Evolutionary conservation across 2,113 vertebrate genomes (phyloP).

Genomic region (Microtus ochrogaster): DNA sequence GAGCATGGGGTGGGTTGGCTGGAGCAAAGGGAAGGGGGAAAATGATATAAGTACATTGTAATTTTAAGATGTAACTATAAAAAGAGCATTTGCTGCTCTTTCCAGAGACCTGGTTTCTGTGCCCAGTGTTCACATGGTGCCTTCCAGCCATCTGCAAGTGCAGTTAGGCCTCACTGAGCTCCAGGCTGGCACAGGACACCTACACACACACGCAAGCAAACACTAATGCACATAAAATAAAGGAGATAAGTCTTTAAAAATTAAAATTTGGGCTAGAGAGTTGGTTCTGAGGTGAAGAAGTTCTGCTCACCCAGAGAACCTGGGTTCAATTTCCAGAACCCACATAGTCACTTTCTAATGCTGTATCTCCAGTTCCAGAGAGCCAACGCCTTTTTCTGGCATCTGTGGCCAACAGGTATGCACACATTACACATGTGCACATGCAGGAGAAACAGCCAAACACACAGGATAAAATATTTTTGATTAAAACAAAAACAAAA

Average conservation of each 20-base stretch:
- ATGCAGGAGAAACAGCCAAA: not conserved
- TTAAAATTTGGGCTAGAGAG: not conserved
- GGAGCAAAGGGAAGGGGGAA: not conserved
- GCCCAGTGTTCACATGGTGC: not conserved
- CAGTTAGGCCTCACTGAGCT: not conserved
- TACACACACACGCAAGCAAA: not conserved
- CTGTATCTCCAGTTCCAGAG: not conserved
- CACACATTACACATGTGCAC: not conserved
- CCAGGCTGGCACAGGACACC: accelerated
- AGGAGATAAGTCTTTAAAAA: not conserved
- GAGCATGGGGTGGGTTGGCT: not conserved
- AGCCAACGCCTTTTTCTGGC: too few relatives aligned
- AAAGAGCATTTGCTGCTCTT: not conserved
- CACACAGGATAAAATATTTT: not conserved
- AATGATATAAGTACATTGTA: not conserved
- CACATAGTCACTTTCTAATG: not conserved
- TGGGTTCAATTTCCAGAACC: not conserved
- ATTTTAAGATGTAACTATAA: not conserved
- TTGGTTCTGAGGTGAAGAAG: not conserved
- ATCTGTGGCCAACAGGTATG: not conserved
- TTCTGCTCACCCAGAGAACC: not conserved
- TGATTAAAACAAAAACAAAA: not conserved
- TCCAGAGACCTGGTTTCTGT: not conserved
- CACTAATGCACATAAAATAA: not conserved
- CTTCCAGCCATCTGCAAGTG: not conserved